These are phyloP conservation scores for Balanococcus diminutus DNA, from an alignment of 2,888 invertebrate genomes.

Conservation along the genomic window DNA sequence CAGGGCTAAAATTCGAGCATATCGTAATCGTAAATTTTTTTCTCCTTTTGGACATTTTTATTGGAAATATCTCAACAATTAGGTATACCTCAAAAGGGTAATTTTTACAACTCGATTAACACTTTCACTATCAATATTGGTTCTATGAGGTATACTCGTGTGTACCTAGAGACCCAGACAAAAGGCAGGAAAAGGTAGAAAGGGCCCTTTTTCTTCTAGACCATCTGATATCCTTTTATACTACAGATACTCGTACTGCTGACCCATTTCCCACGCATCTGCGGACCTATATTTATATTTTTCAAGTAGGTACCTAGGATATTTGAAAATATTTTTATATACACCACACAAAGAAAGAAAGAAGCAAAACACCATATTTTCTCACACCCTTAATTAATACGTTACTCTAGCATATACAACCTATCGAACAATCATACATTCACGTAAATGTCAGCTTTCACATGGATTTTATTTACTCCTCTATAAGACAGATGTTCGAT, in stretches of 20 bases:
- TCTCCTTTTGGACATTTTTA: too few species aligned
- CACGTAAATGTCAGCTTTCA: constrained; percentile 43
- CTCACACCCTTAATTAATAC: constrained; percentile 26
- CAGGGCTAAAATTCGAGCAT: not conserved
- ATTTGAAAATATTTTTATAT: constrained; percentile 34
- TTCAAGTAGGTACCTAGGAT: constrained; percentile 48
- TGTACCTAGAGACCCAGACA: not conserved
- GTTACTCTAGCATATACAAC: not conserved
- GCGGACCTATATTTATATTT: not conserved
- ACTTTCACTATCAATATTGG: constrained; percentile 8
- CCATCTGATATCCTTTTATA: constrained; percentile 36
- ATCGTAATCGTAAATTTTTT: not conserved
- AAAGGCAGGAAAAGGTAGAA: constrained; percentile 37
- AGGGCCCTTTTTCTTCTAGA: not conserved
- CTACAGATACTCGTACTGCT: constrained; percentile 43
- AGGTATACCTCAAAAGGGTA: not conserved
- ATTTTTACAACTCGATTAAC: not conserved
- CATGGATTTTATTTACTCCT: constrained; percentile 36
- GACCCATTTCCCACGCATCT: constrained; percentile 54
- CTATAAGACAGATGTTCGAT: constrained; percentile 20
- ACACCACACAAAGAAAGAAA: constrained; percentile 10
- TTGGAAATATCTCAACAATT: too few species aligned
- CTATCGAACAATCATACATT: not conserved
- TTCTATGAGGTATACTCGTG: too few species aligned
- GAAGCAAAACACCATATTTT: not conserved